phyloP scores from a whole-genome alignment of 2,888 invertebrate genomes.

The Andrena trimmerana region DNA sequence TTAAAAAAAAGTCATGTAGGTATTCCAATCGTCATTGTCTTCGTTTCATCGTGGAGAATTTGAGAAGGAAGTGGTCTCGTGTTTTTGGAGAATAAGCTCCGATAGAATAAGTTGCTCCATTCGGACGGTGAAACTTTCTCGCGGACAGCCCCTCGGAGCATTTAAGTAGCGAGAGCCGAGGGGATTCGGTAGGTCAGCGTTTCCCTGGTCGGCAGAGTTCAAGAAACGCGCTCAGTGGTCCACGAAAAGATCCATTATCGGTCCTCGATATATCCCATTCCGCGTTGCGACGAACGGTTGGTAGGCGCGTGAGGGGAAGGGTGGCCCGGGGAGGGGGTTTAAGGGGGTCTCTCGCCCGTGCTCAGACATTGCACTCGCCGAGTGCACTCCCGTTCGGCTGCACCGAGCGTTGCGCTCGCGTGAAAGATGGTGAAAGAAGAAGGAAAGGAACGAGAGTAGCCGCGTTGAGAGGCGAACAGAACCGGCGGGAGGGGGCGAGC shows the following conservation, averaged over 20 bases:
- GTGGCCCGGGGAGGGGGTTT: background rate
- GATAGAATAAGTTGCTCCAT: background rate
- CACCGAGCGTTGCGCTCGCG: slow-evolving; percentile 49
- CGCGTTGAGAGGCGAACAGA: slow-evolving; percentile 7
- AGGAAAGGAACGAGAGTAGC: slow-evolving; percentile 40
- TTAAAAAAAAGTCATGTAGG: too few relatives aligned
- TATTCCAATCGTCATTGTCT: too few relatives aligned
- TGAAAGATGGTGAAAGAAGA: slow-evolving; percentile 44
- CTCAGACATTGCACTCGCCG: slow-evolving; percentile 40
- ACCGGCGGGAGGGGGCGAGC: background rate
- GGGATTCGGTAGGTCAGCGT: background rate
- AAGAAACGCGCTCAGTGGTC: slow-evolving; percentile 4
- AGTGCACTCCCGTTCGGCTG: slow-evolving; percentile 45
- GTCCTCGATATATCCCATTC: slow-evolving; percentile 48
- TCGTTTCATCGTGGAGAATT: too few relatives aligned
- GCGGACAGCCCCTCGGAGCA: background rate
- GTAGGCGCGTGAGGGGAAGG: background rate
- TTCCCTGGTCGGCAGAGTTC: background rate
- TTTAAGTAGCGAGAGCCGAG: too few relatives aligned
- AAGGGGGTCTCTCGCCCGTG: slow-evolving; percentile 8
- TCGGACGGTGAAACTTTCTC: slow-evolving; percentile 24
- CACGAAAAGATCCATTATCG: slow-evolving; percentile 42
- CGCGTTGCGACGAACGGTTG: slow-evolving; percentile 15
- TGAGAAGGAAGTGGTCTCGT: too few relatives aligned
- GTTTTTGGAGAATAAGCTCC: background rate